These are phyloP conservation scores for Paramormyrops kingsleyae DNA, from an alignment of 2,113 vertebrate genomes.

Conservation along the genomic window DNA sequence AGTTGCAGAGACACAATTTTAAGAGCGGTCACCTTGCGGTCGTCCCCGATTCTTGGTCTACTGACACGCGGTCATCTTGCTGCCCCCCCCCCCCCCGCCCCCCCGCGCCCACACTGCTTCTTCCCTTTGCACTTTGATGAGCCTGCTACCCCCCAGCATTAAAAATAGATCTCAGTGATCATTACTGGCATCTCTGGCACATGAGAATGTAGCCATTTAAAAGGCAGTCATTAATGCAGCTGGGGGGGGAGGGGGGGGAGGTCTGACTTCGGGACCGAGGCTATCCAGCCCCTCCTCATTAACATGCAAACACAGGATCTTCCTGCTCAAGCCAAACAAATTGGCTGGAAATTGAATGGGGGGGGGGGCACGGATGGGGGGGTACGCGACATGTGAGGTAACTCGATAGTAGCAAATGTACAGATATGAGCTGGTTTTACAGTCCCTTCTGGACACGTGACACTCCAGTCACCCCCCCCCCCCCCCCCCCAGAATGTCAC, in stretches of 20 bases:
- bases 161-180: constrained; percentile 70
- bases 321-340: constrained; percentile 67
- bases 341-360: constrained; percentile 40
- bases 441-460: too few relatives aligned
- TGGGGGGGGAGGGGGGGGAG: constrained; percentile 34
- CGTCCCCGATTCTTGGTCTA: constrained; percentile 4
- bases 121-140: constrained; percentile 63
- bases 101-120: neutral
- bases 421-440: neutral
- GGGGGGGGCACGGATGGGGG: constrained; percentile 23
- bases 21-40: constrained; percentile 23
- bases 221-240: constrained; percentile 43
- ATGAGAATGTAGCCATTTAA: constrained; percentile 46
- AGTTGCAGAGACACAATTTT: neutral
- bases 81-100: neutral
- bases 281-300: constrained; percentile 61
- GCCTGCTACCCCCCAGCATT: constrained; percentile 48
- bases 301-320: constrained; percentile 65
- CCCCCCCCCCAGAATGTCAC: too few relatives aligned
- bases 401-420: neutral
- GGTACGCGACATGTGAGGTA: constrained; percentile 34
- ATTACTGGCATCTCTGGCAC: constrained; percentile 55
- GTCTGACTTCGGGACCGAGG: constrained; percentile 26
- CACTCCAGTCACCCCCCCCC: too few relatives aligned
- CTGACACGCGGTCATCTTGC: constrained; percentile 5